Evolutionary conservation across 1,140 invertebrate species (phyloP).

Genomic region (Drosophila simulans): DNA sequence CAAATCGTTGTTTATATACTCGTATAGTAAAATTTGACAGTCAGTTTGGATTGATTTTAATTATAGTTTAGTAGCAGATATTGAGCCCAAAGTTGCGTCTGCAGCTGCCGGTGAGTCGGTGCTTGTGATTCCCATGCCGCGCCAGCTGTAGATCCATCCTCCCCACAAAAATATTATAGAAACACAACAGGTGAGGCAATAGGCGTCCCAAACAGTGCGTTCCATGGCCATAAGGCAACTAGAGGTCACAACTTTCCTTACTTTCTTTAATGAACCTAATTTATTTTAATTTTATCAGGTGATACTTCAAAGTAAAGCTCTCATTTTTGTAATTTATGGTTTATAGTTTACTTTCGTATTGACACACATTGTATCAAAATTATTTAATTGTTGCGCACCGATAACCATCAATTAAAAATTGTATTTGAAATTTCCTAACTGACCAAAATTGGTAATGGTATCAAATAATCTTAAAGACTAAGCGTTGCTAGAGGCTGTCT

Average conservation of each 20-base stretch:
- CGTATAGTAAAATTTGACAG: conserved; percentile 23
- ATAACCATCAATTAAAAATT: neutral
- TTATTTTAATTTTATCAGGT: neutral
- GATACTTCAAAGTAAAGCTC: neutral
- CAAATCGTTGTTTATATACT: conserved; percentile 59
- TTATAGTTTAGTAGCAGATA: conserved; percentile 15
- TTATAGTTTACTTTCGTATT: neutral
- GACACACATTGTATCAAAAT: neutral
- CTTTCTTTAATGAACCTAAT: too few species aligned
- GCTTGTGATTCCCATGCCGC: conserved; percentile 3
- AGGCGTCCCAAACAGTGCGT: conserved; percentile 1
- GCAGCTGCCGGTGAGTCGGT: conserved; percentile 1
- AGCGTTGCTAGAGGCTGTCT: neutral
- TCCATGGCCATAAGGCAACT: conserved; percentile 7
- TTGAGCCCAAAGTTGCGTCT: conserved; percentile 3
- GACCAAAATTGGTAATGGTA: conserved; percentile 1
- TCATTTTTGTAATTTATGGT: neutral
- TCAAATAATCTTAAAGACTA: conserved; percentile 6
- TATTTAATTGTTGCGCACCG: neutral
- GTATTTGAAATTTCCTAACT: neutral
- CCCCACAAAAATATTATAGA: neutral
- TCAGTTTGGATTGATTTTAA: conserved; percentile 15
- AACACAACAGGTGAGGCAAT: neutral
- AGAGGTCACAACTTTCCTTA: neutral
- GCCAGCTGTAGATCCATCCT: neutral